Percentiles rank a stretch among this genome's conserved stretches.
Evolutionary conservation across 2,797 vertebrate species (phyloP).

Genomic region (Lycodopsis pacificus): DNA sequence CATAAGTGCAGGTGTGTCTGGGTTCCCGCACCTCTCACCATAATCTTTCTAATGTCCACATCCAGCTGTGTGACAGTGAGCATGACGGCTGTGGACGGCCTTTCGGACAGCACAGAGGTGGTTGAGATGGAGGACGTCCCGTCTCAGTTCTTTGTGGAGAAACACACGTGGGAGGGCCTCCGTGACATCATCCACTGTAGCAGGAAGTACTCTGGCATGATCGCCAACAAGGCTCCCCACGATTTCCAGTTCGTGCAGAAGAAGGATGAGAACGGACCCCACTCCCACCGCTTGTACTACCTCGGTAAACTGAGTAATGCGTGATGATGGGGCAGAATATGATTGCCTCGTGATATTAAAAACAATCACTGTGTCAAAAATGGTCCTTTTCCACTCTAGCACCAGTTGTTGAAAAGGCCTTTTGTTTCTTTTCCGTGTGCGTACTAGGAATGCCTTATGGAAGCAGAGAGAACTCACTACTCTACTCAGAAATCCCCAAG

Average conservation of each 20-base stretch:
- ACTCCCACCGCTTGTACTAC: slow-evolving; percentile 97
- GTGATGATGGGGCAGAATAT: background rate
- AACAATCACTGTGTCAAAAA: slow-evolving; percentile 2
- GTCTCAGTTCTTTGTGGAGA: slow-evolving; percentile 94
- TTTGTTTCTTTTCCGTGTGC: slow-evolving; percentile 18
- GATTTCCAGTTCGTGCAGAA: slow-evolving; percentile 98
- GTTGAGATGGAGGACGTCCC: slow-evolving; percentile 92
- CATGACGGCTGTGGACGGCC: slow-evolving; percentile 91
- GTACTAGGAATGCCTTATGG: slow-evolving; percentile 95
- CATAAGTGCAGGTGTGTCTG: background rate
- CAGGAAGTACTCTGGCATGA: slow-evolving; percentile 96
- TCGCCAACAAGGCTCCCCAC: slow-evolving; percentile 96
- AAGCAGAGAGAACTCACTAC: slow-evolving; percentile 97
- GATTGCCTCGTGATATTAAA: slow-evolving; percentile 27
- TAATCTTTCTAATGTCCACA: slow-evolving; percentile 21
- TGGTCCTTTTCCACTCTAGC: background rate
- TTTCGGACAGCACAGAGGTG: slow-evolving; percentile 86
- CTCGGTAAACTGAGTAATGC: slow-evolving; percentile 85
- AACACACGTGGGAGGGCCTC: slow-evolving; percentile 96
- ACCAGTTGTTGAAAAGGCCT: slow-evolving; percentile 10
- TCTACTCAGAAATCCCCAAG: slow-evolving; percentile 98
- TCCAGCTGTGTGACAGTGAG: slow-evolving; percentile 83
- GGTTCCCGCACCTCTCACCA: slow-evolving; percentile 4
- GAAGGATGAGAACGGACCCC: slow-evolving; percentile 91
- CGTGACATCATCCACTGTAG: slow-evolving; percentile 96